These are phyloP conservation scores for Eudyptes chrysolophus DNA, from an alignment of 2,113 vertebrate species.

Conservation along the genomic window DNA sequence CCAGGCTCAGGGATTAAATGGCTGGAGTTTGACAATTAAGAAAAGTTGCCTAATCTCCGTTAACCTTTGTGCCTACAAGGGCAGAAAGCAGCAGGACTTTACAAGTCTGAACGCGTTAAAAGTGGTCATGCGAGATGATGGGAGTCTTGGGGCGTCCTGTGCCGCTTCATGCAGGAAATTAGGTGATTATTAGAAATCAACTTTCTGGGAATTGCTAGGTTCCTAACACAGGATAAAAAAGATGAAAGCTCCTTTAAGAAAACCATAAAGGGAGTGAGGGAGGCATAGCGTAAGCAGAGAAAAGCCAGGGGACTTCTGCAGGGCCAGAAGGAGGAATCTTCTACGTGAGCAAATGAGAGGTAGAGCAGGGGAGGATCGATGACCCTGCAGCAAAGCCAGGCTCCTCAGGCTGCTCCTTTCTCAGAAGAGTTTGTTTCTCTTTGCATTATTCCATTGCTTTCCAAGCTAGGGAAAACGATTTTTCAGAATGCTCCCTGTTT, in stretches of 20 bases:
- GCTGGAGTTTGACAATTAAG: not conserved
- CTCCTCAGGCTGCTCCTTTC: not conserved
- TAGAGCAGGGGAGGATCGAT: not conserved
- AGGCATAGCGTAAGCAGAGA: not conserved
- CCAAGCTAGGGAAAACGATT: not conserved
- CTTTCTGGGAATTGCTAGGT: constrained; percentile 32
- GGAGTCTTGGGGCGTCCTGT: not conserved
- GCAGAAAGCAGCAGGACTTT: constrained; percentile 32
- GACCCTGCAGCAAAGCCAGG: not conserved
- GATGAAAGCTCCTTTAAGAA: not conserved
- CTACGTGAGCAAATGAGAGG: not conserved
- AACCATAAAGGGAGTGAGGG: not conserved
- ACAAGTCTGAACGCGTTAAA: not conserved
- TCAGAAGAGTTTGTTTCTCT: not conserved
- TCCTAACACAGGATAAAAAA: not conserved
- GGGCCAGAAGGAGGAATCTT: not conserved
- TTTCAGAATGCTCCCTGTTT: not conserved
- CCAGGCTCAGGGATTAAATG: not conserved
- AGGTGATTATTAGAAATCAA: constrained; percentile 36
- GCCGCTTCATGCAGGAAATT: constrained; percentile 50
- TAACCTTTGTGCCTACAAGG: constrained; percentile 42
- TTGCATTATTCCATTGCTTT: not conserved
- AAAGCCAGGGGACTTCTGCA: not conserved
- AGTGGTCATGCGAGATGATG: constrained; percentile 38
- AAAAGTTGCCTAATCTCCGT: not conserved